Evolutionary conservation across 2,113 vertebrate species (phyloP), one percentile per base, ranked within the genome.

Genomic region (Clarias macrocephalus): DNA sequence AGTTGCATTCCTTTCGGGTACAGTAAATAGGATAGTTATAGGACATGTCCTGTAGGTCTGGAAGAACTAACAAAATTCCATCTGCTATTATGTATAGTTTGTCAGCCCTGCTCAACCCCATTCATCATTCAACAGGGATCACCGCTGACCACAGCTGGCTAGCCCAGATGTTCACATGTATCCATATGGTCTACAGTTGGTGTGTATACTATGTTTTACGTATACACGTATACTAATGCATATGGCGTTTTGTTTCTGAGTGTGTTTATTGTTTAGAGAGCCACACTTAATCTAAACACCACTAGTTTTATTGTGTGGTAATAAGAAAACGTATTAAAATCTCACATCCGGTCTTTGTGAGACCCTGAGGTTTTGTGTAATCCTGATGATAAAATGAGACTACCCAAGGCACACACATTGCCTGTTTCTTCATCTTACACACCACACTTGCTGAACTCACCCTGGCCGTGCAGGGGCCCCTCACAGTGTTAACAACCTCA

Each of bases 401-500:
- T 19, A 11, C 13, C 5, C 5, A 3, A 15, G 81, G 42, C 5
- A 4, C 70, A 21, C 9, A 63, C 30, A 3, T 13, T 25, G 15
- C 56, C 23, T 19, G 23, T 68, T 70, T 37, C 76, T 80, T 80
- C 23, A 57, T 80, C 28, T 82, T 76, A 13, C 25, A n/a, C 66
- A n/a, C n/a, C 5, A 28, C 8, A 42, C 73, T 86, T 48, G 7
- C 70, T 79, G 87, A 21, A 23, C 19, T 63, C 52, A 73, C 56
- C 15, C 3, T 42, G 28, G 57, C 66, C 52, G 13, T 54, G 8
- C 70, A 66, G 79, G 79, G 48, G 68, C 5, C 52, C 37, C 62
- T 86, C 65, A n/a, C 60, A 54, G 76, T 68, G 84, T 48, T 85
- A 86, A 86, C 21, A 25, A 70, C 37, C 73, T 77, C 19, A 48